Evolutionary conservation across 2,888 invertebrate species (phyloP).

Genomic region (Apamea crenata): DNA sequence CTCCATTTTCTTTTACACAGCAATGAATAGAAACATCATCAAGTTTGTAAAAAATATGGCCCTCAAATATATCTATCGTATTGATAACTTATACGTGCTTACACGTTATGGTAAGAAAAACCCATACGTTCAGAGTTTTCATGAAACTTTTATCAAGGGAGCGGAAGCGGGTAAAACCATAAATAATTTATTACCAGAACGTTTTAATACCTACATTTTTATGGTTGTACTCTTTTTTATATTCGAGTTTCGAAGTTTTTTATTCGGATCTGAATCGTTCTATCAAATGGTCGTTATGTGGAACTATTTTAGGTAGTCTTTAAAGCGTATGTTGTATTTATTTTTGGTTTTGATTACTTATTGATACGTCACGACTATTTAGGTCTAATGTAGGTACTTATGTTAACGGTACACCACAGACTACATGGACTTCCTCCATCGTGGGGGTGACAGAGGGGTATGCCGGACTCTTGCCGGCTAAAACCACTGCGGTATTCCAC

Average conservation of each 20-base stretch:
- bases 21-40: conserved; percentile 61
- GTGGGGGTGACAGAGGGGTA: too few species aligned
- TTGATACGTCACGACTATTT: too few species aligned
- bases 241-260: conserved; percentile 67
- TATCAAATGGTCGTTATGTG: conserved; percentile 64
- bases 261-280: conserved; percentile 70
- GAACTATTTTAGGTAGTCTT: conserved; percentile 52
- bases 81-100: conserved; percentile 68
- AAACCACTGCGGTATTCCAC: too few species aligned
- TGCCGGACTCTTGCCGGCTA: too few species aligned
- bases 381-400: neutral
- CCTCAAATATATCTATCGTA: conserved; percentile 57
- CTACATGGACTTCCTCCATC: too few species aligned
- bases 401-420: neutral
- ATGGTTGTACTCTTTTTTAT: conserved; percentile 70
- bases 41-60: conserved; percentile 65
- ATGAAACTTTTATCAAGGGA: conserved; percentile 75
- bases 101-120: conserved; percentile 65
- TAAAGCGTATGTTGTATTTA: conserved; percentile 46
- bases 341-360: conserved; percentile 1
- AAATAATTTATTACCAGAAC: conserved; percentile 74
- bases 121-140: conserved; percentile 69
- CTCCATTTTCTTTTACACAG: conserved; percentile 56
- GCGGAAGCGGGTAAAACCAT: conserved; percentile 64
- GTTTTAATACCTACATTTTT: conserved; percentile 74